phyloP scores from a whole-genome alignment of 2,888 invertebrate genomes.

The Sericinus montela region DNA sequence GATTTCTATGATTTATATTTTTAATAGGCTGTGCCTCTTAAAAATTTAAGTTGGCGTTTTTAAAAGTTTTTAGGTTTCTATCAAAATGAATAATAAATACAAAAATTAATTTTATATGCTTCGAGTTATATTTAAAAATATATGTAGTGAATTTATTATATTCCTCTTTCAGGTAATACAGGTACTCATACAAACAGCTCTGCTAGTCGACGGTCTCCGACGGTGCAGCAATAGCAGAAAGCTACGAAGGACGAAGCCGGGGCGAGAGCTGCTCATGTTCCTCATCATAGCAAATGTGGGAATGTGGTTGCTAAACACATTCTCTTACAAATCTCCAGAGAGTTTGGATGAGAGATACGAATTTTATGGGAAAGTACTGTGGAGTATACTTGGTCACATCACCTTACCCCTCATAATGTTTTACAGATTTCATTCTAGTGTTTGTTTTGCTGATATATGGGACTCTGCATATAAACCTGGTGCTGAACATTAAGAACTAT shows the following conservation, averaged over 20 bases:
- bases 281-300: constrained; percentile 87
- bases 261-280: constrained; percentile 87
- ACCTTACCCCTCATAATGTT: constrained; percentile 87
- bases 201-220: constrained; percentile 86
- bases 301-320: constrained; percentile 87
- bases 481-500: constrained; percentile 44
- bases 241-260: constrained; percentile 83
- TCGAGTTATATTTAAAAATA: no score
- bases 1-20: no score
- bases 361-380: constrained; percentile 84
- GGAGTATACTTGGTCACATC: constrained; percentile 86
- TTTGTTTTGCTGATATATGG: constrained; percentile 89
- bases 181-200: constrained; percentile 85
- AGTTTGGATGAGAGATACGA: constrained; percentile 78
- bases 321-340: constrained; percentile 77
- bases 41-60: no score
- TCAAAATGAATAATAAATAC: no score
- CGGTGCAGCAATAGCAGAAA: constrained; percentile 84
- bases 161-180: constrained; percentile 79
- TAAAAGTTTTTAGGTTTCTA: no score
- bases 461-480: constrained; percentile 84
- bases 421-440: constrained; percentile 88
- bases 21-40: no score
- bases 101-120: no score
- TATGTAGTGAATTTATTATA: no score